Conservation (phyloP, 35 echinoderm and acorn worm species). For the Heliocidaris tuberculata region DNA sequence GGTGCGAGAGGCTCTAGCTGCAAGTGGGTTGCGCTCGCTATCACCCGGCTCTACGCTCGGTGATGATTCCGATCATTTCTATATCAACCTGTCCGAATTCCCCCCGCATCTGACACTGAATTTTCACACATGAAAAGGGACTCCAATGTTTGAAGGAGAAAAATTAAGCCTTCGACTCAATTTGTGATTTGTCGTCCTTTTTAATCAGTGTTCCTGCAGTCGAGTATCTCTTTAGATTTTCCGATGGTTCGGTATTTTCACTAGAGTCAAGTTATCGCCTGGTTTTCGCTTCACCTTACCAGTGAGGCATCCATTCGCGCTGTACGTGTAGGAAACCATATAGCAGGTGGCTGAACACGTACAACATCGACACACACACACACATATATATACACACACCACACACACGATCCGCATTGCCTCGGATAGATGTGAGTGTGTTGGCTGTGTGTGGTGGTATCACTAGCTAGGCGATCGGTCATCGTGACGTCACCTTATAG, state of each 20-base stretch:
- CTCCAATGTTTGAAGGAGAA: neutral
- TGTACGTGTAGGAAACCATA: neutral
- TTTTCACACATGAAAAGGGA: neutral
- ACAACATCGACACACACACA: neutral
- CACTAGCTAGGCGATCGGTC: neutral
- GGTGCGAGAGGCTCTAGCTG: constrained; percentile 16
- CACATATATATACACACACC: too few species aligned
- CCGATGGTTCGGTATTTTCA: neutral
- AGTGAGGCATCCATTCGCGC: neutral
- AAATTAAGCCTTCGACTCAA: neutral
- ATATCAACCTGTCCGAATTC: neutral
- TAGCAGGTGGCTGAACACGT: constrained; percentile 21
- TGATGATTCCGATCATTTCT: neutral
- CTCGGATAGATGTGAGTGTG: neutral
- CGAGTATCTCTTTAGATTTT: neutral
- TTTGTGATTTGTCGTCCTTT: neutral
- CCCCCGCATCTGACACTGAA: neutral
- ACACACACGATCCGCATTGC: neutral
- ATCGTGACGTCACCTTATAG: constrained; percentile 38
- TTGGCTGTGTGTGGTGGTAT: constrained; percentile 9
- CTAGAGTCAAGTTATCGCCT: neutral
- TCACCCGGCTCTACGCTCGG: neutral
- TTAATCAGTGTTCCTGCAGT: neutral
- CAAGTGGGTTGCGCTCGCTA: neutral
- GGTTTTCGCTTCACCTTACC: neutral